Conservation (phyloP, 2,113 vertebrate species). For the Pomatostomus ruficeps region DNA sequence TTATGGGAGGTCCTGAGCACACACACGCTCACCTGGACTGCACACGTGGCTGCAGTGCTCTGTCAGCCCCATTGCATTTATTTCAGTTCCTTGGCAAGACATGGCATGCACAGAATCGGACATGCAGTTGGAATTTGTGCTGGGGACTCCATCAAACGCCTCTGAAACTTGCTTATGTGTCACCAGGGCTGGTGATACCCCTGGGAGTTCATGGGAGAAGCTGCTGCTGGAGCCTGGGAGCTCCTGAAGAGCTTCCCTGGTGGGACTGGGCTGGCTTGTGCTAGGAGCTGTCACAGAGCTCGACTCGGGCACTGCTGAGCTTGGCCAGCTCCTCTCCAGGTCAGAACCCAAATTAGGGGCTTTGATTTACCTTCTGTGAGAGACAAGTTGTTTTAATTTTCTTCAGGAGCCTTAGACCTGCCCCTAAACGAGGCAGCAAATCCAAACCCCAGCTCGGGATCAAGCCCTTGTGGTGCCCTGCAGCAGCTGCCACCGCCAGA, state of each 20-base stretch:
- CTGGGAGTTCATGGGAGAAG: background rate
- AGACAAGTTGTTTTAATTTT: background rate
- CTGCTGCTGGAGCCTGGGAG: background rate
- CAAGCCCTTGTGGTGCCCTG: background rate
- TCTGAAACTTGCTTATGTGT: background rate
- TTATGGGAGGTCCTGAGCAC: background rate
- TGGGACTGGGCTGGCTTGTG: accelerated
- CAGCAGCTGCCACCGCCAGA: accelerated
- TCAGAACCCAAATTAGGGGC: background rate
- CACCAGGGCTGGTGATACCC: background rate
- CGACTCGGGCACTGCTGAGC: background rate
- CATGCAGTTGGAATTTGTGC: accelerated
- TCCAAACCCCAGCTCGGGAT: background rate
- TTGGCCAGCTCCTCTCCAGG: background rate
- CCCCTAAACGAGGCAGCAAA: background rate
- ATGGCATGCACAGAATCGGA: background rate
- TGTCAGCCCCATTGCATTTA: accelerated
- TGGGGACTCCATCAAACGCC: background rate
- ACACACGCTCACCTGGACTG: background rate
- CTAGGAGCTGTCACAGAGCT: background rate
- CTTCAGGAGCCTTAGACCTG: background rate
- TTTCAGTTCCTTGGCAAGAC: background rate
- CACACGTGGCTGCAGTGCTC: accelerated
- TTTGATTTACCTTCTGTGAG: background rate
- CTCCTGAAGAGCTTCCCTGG: background rate